Percentiles rank a stretch among this genome's conserved stretches.
phyloP scores from a whole-genome alignment of 2,113 vertebrate genomes.

The Brienomyrus brachyistius region DNA sequence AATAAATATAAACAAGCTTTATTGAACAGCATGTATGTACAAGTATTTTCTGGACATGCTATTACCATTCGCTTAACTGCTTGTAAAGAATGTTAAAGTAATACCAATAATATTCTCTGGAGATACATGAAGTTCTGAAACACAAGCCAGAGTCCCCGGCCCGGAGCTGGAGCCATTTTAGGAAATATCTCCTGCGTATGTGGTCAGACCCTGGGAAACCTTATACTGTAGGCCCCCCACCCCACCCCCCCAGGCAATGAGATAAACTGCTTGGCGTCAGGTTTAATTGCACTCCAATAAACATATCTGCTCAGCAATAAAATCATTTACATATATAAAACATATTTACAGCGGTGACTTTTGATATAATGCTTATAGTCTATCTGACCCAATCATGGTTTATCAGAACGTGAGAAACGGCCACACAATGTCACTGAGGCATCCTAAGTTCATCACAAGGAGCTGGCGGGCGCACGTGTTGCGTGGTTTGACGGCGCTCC shows the following conservation, averaged over 20 bases:
- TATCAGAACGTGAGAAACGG: background rate
- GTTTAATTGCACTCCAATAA: background rate
- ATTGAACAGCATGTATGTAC: background rate
- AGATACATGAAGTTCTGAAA: background rate
- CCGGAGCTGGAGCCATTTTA: background rate
- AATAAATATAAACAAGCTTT: background rate
- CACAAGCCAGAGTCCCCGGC: background rate
- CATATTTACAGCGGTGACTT: background rate
- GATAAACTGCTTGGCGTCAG: background rate
- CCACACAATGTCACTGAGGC: background rate
- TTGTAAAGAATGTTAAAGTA: background rate
- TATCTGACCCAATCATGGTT: background rate
- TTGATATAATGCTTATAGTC: background rate
- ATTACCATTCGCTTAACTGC: background rate
- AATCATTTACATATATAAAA: background rate
- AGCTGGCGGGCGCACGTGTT: too few species aligned
- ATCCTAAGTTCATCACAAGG: background rate
- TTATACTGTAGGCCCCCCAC: background rate
- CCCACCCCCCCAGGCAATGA: background rate
- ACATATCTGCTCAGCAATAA: background rate
- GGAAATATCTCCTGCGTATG: background rate
- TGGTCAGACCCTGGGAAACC: background rate
- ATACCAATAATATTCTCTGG: background rate
- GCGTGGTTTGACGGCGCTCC: background rate
- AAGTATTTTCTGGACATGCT: background rate